phyloP scores from a whole-genome alignment of 2,113 vertebrate genomes.

The Podocnemis expansa region DNA sequence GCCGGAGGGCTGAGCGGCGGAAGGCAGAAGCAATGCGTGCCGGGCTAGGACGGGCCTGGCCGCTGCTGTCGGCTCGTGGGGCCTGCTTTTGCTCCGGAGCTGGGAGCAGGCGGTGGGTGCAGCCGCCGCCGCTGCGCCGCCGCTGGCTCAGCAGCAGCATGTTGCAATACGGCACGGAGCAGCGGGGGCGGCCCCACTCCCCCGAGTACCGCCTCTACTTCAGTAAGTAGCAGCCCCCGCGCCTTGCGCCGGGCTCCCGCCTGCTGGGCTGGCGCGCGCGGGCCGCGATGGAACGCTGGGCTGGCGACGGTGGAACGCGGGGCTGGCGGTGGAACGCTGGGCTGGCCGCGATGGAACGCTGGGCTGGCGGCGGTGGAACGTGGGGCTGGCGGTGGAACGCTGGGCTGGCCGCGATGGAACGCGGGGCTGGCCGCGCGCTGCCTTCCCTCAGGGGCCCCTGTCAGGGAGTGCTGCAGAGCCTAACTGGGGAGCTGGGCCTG shows the following conservation, averaged over 20 bases:
- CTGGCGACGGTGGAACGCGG: too few relatives aligned
- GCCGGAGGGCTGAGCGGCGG: background rate
- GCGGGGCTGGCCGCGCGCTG: background rate
- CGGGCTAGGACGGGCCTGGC: background rate
- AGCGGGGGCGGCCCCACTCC: slow-evolving; percentile 82
- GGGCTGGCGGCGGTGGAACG: too few relatives aligned
- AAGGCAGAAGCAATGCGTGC: slow-evolving; percentile 21
- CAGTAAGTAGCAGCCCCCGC: slow-evolving; percentile 83
- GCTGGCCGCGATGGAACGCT: background rate
- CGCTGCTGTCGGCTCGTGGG: background rate
- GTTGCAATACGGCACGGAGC: slow-evolving; percentile 84
- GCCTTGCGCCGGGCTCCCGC: background rate
- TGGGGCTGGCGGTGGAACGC: too few relatives aligned
- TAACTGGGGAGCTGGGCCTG: background rate
- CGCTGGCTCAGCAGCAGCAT: slow-evolving; percentile 48
- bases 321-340: too few relatives aligned
- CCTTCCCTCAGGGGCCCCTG: too few relatives aligned
- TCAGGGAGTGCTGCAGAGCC: background rate
- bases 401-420: too few relatives aligned
- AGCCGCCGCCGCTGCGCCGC: background rate
- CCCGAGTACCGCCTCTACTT: slow-evolving; percentile 90
- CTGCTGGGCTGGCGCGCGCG: too few relatives aligned
- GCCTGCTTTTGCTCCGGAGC: background rate
- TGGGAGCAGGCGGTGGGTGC: background rate
- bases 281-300: too few relatives aligned